phyloP scores from a whole-genome alignment of 2,888 invertebrate species.

The Plagiodera versicolora region DNA sequence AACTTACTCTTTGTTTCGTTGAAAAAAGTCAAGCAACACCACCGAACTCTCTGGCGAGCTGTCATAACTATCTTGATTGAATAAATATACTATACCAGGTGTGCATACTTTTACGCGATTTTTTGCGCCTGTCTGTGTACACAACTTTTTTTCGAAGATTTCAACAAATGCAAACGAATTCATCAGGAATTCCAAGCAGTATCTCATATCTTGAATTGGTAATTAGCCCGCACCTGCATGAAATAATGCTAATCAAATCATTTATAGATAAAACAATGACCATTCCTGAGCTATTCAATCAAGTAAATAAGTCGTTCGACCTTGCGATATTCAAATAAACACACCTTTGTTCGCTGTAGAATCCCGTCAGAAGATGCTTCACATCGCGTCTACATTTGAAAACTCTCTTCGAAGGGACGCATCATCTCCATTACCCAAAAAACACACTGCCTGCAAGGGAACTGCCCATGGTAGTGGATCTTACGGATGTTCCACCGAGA shows the following conservation, averaged over 20 bases:
- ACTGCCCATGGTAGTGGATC: conserved; percentile 65
- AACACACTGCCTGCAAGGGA: conserved; percentile 74
- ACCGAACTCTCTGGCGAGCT: too few relatives aligned
- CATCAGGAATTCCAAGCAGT: not conserved
- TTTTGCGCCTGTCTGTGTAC: not conserved
- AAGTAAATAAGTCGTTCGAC: conserved; percentile 2
- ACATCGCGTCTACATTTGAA: conserved; percentile 58
- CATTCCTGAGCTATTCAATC: conserved; percentile 5
- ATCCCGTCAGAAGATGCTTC: conserved; percentile 38
- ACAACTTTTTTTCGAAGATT: not conserved
- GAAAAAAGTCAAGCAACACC: too few relatives aligned
- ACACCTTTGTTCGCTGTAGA: not conserved
- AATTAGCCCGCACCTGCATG: conserved; percentile 10
- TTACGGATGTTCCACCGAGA: conserved; percentile 20
- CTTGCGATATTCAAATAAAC: not conserved
- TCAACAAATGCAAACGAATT: not conserved
- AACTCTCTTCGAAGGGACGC: conserved; percentile 60
- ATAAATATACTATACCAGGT: not conserved
- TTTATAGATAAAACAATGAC: not conserved
- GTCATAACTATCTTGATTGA: too few relatives aligned
- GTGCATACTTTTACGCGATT: not conserved
- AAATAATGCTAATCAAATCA: not conserved
- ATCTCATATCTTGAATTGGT: not conserved
- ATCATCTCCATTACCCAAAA: conserved; percentile 53
- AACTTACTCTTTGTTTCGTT: too few relatives aligned